Evolutionary conservation across 92 coral and sea anemone genomes (phyloP).

Genomic region (Palythoa caribaeorum): DNA sequence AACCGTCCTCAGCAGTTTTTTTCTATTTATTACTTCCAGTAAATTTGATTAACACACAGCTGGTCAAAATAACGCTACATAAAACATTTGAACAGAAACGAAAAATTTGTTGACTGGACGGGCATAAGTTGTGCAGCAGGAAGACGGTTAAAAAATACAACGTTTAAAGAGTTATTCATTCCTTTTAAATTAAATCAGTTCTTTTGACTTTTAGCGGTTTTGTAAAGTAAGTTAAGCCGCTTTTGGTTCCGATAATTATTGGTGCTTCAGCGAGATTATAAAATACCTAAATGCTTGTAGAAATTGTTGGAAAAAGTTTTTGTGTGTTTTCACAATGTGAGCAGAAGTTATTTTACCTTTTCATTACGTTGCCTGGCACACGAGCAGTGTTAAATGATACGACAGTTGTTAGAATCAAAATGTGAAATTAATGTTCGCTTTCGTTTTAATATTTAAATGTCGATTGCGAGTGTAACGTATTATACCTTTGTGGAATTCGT

Average conservation of each 20-base stretch:
- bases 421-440: background rate
- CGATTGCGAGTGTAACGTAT: no score
- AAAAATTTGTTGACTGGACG: slow-evolving; percentile 33
- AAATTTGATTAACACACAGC: background rate
- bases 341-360: background rate
- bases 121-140: slow-evolving; percentile 43
- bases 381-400: background rate
- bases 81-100: background rate
- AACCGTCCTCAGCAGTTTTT: background rate
- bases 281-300: no score
- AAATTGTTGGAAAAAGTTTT: background rate
- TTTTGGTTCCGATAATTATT: no score
- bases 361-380: background rate
- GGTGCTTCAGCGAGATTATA: no score
- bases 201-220: no score
- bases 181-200: no score
- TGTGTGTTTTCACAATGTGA: background rate
- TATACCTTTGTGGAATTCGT: no score
- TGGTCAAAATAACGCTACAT: slow-evolving; percentile 36
- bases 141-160: background rate
- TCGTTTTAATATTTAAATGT: no score
- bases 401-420: background rate
- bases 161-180: no score
- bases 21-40: background rate
- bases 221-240: background rate